A percentile compares a stretch with the other conserved stretches of the same genome.
These are phyloP conservation scores for Chiroxiphia lanceolata DNA, from an alignment of 2,797 vertebrate species.

Conservation along the genomic window DNA sequence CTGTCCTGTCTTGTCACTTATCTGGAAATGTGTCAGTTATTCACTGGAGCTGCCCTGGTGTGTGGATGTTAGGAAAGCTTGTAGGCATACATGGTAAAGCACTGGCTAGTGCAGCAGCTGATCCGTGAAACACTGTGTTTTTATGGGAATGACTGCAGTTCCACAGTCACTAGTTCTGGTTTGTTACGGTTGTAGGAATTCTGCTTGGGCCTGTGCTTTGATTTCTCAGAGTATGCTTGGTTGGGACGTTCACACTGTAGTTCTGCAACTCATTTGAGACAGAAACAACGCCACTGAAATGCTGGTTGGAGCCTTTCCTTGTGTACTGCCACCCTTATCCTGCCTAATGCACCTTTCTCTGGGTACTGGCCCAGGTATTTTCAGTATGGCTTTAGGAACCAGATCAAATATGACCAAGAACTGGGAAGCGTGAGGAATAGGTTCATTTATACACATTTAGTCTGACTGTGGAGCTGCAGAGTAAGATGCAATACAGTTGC, in stretches of 20 bases:
- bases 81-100: not conserved
- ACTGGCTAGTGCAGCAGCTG: not conserved
- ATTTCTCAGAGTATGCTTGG: not conserved
- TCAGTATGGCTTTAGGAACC: not conserved
- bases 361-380: not conserved
- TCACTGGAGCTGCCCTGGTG: not conserved
- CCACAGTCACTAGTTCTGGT: not conserved
- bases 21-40: not conserved
- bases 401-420: not conserved
- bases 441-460: accelerated
- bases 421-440: not conserved
- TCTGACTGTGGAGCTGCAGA: not conserved
- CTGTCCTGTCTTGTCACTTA: not conserved
- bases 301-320: not conserved
- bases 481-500: not conserved
- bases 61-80: not conserved
- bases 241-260: not conserved
- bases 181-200: not conserved
- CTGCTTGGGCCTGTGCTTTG: not conserved
- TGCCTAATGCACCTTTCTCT: accelerated
- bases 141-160: not conserved
- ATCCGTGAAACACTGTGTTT: accelerated
- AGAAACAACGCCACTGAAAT: not conserved
- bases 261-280: not conserved
- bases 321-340: accelerated